Evolutionary conservation across 2,113 vertebrate species (phyloP), one percentile per base, ranked within the genome.

Genomic region (Eonycteris spelaea): DNA sequence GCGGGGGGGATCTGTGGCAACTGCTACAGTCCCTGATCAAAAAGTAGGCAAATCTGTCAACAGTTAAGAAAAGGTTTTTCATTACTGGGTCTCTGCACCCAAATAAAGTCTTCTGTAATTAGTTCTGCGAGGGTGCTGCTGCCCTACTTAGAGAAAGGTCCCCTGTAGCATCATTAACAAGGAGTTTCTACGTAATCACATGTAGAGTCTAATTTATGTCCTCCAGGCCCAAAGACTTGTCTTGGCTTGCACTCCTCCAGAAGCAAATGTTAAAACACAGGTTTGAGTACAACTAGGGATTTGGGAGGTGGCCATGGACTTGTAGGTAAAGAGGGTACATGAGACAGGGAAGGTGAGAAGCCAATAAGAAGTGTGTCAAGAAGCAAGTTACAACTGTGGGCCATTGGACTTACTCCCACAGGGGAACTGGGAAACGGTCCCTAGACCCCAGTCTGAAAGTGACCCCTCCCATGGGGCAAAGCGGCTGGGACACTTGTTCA

Each of bases 1-100:
- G n/a, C 6, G 2, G 30, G 18, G 24, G 15, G 15, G 10, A 38
- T 24, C 14, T 0, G 2, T 8, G 30, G 38, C 45, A 33, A 33
- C 68, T n/a, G 7, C 38, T 82, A 51, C 0, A 59, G 77, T 48
- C 51, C 3, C 28, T 68, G 65, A 13, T 55, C 8, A 33, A 24
- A 63, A 83, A 74, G 33, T 18, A 90, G 65, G 15, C 48, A 78
- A 51, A 43, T 59, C 30, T 24, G 5, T 30, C n/a, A 30, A 78
- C 30, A 51, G 38, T 35, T 73, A 48, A 35, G 48, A 84, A 79
- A 70, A 4, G 16, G 4, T 16, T 70, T 53, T 90, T n/a, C 53
- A n/a, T 86, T 67, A 51, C 4, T 82, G 26, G 55, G 10, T 68
- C 73, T 73, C 73, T 83, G 63, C 18, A 68, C 48, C 40, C 45